These are phyloP conservation scores for Tetraodon nigroviridis DNA, from an alignment of 2,113 vertebrate species.

Conservation along the genomic window DNA sequence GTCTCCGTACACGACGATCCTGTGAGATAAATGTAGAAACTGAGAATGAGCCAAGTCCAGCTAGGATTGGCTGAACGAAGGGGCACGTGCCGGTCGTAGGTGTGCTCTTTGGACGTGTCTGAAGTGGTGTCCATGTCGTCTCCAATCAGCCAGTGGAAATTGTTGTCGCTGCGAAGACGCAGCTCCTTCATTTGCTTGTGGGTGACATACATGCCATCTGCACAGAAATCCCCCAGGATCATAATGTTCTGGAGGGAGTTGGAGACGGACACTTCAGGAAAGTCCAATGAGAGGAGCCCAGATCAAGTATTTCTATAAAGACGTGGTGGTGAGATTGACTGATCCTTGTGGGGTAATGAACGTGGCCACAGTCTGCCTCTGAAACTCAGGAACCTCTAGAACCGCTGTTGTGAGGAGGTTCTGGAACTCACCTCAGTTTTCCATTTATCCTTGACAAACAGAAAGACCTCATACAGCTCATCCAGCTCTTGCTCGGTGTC, in stretches of 20 bases:
- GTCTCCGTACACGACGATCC: constrained; percentile 77
- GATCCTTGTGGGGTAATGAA: neutral
- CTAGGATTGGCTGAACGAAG: neutral
- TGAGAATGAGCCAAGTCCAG: neutral
- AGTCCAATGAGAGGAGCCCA: neutral
- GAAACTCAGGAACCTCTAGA: neutral
- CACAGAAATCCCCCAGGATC: constrained; percentile 73
- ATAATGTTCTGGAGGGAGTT: constrained; percentile 65
- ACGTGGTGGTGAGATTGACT: neutral
- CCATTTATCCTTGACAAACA: constrained; percentile 56
- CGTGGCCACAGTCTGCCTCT: neutral
- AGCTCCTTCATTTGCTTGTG: constrained; percentile 51
- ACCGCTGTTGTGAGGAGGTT: neutral
- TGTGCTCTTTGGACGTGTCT: constrained; percentile 49
- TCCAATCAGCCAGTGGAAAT: constrained; percentile 71
- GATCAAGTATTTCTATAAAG: neutral
- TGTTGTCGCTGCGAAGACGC: constrained; percentile 51
- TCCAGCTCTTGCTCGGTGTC: constrained; percentile 62
- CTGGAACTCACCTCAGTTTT: constrained; percentile 40
- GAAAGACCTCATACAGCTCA: constrained; percentile 61
- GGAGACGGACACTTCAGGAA: neutral
- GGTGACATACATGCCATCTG: constrained; percentile 60
- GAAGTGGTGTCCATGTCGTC: constrained; percentile 72
- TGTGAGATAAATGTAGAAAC: constrained; percentile 28
- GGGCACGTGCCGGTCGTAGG: constrained; percentile 61